These are phyloP conservation scores for Eospalax fontanierii DNA, from an alignment of 2,797 vertebrate species.

Conservation along the genomic window DNA sequence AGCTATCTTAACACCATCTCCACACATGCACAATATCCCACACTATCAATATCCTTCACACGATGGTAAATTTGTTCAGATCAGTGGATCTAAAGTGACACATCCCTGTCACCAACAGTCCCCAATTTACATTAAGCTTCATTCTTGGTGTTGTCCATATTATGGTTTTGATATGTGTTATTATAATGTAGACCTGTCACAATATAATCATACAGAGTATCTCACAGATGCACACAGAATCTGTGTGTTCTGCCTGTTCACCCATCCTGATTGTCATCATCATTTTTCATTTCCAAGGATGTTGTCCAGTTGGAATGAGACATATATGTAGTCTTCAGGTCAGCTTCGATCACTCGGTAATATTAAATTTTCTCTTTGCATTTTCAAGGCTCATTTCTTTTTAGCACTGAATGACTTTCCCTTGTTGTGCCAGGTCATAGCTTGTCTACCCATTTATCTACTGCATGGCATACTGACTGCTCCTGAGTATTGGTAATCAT, in stretches of 20 bases:
- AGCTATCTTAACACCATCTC: not conserved
- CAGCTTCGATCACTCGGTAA: conserved; percentile 4
- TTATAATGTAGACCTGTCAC: not conserved
- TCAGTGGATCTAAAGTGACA: not conserved
- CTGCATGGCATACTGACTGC: not conserved
- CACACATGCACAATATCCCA: not conserved
- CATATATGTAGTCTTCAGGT: not conserved
- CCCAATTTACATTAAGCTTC: not conserved
- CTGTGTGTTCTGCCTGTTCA: not conserved
- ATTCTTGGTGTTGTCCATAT: not conserved
- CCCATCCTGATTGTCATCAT: not conserved
- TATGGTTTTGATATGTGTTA: not conserved
- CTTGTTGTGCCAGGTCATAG: not conserved
- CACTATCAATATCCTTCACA: no score
- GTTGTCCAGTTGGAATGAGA: not conserved
- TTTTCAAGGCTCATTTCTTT: not conserved
- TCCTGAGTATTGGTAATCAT: not conserved
- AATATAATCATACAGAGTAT: not conserved
- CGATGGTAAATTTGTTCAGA: not conserved
- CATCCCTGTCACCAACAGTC: not conserved
- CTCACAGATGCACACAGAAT: not conserved
- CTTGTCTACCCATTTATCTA: not conserved
- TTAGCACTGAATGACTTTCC: not conserved
- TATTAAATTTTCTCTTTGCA: not conserved
- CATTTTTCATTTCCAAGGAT: not conserved